Evolutionary conservation across 2,113 vertebrate genomes (phyloP).

Genomic region (Pterocles gutturalis): DNA sequence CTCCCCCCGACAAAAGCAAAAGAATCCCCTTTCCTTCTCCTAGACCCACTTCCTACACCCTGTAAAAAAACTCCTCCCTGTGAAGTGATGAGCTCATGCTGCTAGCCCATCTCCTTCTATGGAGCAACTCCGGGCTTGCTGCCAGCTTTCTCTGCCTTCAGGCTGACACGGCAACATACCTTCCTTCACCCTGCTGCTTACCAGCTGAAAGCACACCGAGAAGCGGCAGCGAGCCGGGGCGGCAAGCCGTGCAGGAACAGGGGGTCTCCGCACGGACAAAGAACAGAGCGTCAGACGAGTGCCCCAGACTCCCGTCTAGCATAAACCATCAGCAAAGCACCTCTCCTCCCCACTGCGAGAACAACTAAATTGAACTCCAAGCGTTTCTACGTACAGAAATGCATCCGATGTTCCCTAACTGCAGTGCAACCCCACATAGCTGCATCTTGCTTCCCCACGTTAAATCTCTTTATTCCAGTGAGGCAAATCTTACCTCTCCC

Average conservation of each 20-base stretch:
- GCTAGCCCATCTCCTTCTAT: constrained; percentile 19
- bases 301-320: accelerated
- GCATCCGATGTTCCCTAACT: accelerated
- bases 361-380: not conserved
- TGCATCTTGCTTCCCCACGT: not conserved
- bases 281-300: accelerated
- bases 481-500: not conserved
- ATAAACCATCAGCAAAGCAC: not conserved
- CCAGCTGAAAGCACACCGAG: not conserved
- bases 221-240: too few species aligned
- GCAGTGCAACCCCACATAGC: accelerated
- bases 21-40: not conserved
- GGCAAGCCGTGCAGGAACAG: accelerated
- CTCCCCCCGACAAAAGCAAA: not conserved
- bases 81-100: constrained; percentile 45
- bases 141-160: constrained; percentile 21
- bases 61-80: constrained; percentile 6
- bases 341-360: not conserved
- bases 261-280: not conserved
- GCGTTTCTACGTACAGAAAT: not conserved
- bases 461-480: not conserved
- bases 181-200: not conserved
- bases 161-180: not conserved
- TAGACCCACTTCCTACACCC: constrained; percentile 1
- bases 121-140: not conserved